These are phyloP conservation scores for Cantharis rustica DNA, from an alignment of 2,888 invertebrate genomes.

Conservation along the genomic window DNA sequence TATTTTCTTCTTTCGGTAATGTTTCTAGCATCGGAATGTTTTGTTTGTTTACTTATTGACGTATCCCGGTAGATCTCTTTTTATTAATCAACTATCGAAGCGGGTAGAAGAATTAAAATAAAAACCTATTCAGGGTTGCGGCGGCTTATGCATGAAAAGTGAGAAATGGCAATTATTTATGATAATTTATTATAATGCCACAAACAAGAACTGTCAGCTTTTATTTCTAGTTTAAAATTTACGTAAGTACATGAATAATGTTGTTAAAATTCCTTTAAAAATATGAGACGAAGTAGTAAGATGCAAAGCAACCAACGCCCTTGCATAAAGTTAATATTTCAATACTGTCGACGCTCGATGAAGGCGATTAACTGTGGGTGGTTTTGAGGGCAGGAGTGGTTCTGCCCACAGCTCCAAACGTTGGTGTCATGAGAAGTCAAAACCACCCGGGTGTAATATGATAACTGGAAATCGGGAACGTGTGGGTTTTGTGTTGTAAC, in stretches of 20 bases:
- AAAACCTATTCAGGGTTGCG: background rate
- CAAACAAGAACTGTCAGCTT: background rate
- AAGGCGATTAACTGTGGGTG: conserved; percentile 37
- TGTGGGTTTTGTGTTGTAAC: conserved; percentile 24
- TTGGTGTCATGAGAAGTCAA: conserved; percentile 23
- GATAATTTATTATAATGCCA: background rate
- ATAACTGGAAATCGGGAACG: conserved; percentile 24
- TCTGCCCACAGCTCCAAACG: conserved; percentile 26
- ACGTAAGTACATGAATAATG: background rate
- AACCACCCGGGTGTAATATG: conserved; percentile 24
- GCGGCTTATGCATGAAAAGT: background rate
- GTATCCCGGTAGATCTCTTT: background rate
- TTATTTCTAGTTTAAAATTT: background rate
- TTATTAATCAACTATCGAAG: background rate
- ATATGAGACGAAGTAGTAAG: conserved; percentile 13
- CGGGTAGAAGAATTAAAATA: background rate
- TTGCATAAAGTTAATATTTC: conserved; percentile 41
- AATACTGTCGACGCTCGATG: conserved; percentile 34
- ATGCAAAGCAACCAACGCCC: conserved; percentile 35
- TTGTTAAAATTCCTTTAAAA: conserved; percentile 16
- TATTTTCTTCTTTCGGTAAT: too few species aligned
- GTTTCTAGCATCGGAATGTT: too few species aligned
- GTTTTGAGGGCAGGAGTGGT: conserved; percentile 32
- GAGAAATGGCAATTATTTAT: background rate
- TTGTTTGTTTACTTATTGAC: background rate